A percentile compares a stretch with the other conserved stretches of the same genome.
Evolutionary conservation across 2,888 invertebrate species (phyloP).

Genomic region (Eilema depressum): DNA sequence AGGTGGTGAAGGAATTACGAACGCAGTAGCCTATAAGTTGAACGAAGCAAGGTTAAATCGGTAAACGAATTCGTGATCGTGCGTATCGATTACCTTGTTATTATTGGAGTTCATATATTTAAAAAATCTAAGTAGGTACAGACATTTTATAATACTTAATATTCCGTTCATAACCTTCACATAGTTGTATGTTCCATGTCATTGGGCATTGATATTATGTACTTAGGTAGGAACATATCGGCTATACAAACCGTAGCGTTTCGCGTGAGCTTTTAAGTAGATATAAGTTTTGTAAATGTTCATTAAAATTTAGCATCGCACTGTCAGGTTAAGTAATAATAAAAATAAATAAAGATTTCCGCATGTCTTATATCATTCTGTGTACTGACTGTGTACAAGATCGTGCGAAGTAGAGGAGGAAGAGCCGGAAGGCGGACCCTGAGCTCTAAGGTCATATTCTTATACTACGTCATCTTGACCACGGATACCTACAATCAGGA

Average conservation of each 20-base stretch:
- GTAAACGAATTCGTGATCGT: not conserved
- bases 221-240: not conserved
- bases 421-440: no score
- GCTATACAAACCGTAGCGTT: not conserved
- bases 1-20: not conserved
- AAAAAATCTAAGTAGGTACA: conserved; percentile 6
- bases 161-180: not conserved
- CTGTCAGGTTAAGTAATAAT: no score
- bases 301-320: no score
- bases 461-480: no score
- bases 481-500: no score
- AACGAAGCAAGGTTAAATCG: conserved; percentile 6
- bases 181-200: not conserved
- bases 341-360: no score
- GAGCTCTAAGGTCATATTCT: no score
- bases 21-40: not conserved
- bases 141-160: not conserved
- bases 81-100: conserved; percentile 6
- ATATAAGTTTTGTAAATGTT: no score
- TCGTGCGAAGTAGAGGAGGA: no score
- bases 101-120: not conserved
- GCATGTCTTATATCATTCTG: no score
- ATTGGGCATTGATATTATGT: not conserved
- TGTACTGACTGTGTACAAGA: no score
- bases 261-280: no score